Evolutionary conservation across 2,113 vertebrate species (phyloP).

Genomic region (Eurystomus gularis): DNA sequence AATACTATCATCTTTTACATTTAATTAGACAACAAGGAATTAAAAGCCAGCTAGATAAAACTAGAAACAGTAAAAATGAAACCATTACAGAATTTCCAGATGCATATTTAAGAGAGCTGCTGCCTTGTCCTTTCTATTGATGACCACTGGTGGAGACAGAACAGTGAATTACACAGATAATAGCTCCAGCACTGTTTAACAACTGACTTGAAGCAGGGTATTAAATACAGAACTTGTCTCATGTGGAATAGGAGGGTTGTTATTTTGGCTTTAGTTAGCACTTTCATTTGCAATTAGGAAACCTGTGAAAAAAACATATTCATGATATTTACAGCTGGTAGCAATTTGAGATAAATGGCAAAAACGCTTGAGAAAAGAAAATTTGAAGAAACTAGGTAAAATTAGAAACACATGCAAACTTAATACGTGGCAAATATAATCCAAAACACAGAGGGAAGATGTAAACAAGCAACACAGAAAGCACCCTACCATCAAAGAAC

Average conservation of each 20-base stretch:
- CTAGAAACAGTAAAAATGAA: not conserved
- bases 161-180: not conserved
- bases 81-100: not conserved
- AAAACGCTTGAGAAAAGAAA: not conserved
- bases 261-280: not conserved
- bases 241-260: not conserved
- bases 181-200: not conserved
- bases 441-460: not conserved
- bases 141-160: not conserved
- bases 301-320: not conserved
- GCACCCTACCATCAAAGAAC: not conserved
- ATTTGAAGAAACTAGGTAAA: not conserved
- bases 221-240: not conserved
- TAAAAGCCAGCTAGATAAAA: not conserved
- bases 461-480: not conserved
- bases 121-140: not conserved
- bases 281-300: not conserved
- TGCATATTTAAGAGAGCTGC: not conserved
- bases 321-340: not conserved
- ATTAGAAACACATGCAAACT: not conserved
- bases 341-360: not conserved
- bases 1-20: not conserved
- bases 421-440: not conserved
- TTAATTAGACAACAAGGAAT: not conserved
- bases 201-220: not conserved